Conservation (phyloP, 2,888 invertebrate genomes). For the Clitarchus hookeri region DNA sequence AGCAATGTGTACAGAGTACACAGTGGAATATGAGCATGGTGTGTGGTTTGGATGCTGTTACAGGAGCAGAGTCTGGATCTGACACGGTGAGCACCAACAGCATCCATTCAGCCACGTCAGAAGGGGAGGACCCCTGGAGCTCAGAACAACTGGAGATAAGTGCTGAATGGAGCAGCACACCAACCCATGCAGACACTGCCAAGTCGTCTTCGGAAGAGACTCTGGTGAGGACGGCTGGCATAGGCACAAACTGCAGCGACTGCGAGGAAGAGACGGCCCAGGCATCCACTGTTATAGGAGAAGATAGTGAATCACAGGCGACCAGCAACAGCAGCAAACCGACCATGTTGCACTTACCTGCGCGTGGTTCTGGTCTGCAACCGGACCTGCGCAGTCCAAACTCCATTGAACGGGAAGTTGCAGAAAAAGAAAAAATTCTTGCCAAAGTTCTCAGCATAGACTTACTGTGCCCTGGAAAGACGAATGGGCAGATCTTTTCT, state of each 20-base stretch:
- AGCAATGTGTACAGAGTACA: too few relatives aligned
- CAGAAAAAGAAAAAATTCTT: slow-evolving; percentile 46
- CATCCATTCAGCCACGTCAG: slow-evolving; percentile 41
- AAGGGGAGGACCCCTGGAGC: slow-evolving; percentile 40
- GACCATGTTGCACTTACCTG: slow-evolving; percentile 4
- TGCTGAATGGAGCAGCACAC: slow-evolving; percentile 34
- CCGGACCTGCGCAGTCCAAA: slow-evolving; percentile 40
- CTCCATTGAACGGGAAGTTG: slow-evolving; percentile 44
- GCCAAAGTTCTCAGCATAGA: slow-evolving; percentile 45
- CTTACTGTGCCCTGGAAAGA: slow-evolving; percentile 29
- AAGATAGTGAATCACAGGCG: not conserved
- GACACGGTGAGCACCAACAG: slow-evolving; percentile 43
- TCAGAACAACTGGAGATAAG: slow-evolving; percentile 36
- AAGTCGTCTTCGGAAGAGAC: slow-evolving; percentile 39
- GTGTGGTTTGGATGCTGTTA: not conserved
- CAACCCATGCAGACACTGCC: slow-evolving; percentile 22
- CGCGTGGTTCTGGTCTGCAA: slow-evolving; percentile 17
- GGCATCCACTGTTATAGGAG: slow-evolving; percentile 7
- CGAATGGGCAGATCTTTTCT: not conserved
- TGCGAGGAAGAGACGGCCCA: slow-evolving; percentile 1
- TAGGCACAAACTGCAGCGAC: slow-evolving; percentile 20
- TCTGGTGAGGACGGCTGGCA: slow-evolving; percentile 28
- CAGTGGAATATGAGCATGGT: too few relatives aligned
- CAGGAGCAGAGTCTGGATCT: slow-evolving; percentile 44
- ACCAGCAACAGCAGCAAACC: not conserved